phyloP scores from a whole-genome alignment of 92 coral and sea anemone genomes.

The Pocillopora grandis region DNA sequence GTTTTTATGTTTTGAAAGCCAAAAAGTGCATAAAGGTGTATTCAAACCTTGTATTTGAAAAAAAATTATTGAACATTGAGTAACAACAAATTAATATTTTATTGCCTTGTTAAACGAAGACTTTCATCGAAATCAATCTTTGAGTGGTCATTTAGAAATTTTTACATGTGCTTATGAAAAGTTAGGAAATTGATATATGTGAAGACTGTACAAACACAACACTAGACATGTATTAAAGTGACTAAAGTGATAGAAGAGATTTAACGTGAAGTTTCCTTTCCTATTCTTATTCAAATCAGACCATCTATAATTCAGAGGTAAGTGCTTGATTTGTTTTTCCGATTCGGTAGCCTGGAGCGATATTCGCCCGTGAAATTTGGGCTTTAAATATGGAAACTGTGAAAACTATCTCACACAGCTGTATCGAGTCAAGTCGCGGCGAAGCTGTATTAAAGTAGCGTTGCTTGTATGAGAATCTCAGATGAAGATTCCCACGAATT shows the following conservation, averaged over 20 bases:
- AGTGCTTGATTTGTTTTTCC: conserved; percentile 19
- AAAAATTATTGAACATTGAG: neutral
- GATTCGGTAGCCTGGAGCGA: conserved; percentile 26
- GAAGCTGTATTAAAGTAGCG: neutral
- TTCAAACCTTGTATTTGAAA: neutral
- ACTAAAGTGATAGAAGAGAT: neutral
- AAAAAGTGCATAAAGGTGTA: neutral
- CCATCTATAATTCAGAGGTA: conserved; percentile 23
- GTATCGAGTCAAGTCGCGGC: neutral
- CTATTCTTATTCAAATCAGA: conserved; percentile 39
- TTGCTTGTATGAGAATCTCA: neutral
- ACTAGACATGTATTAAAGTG: neutral
- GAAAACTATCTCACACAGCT: conserved; percentile 23
- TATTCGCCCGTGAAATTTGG: neutral
- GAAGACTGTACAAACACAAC: neutral
- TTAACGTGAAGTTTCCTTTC: neutral
- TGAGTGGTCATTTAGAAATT: neutral
- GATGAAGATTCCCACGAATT: neutral
- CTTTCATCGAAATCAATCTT: neutral
- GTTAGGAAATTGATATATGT: neutral
- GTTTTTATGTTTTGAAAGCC: neutral
- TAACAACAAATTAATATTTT: neutral
- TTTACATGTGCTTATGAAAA: neutral
- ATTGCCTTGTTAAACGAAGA: neutral
- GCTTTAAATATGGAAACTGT: conserved; percentile 4